Base-by-base conservation (phyloP, 2,113 vertebrate species). In the Semicossyphus pulcher region DNA sequence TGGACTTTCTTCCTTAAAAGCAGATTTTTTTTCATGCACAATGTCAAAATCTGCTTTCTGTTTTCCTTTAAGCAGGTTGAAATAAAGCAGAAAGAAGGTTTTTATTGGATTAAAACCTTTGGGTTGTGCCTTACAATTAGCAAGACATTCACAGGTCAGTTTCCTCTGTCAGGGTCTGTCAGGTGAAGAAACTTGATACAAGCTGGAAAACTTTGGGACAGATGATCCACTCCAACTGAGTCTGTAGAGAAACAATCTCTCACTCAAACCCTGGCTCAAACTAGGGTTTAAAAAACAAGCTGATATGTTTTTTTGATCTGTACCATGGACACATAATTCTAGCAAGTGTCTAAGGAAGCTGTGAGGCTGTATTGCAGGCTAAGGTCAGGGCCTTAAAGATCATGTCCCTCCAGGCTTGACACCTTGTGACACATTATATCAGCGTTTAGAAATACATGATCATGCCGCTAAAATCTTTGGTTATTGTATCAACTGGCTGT, bases 31-130 rank as follows among this genome's bases (percentile, higher is more conserved):
- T 84, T 42, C 20, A 54, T 51, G 56, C 20, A 39, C 45, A 32
- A 66, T 65, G 76, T 82, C 69, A 79, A 76, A 73, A 80, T 58
- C 45, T 34, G 14, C 47, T 56, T 34, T 41, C 39, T 66, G 37
- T 44, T 80, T 72, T 39, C 62, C 62, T 52, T 32, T 16, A 0
- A 26, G 20, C 37, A n/a, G 21, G 45, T 62, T 74, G 41, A 85
- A 80, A 78, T 45, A 65, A 45, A 73, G 31, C 56, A 70, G 78
- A 34, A 21, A 62, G 63, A 39, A 11, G 21, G 65, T 76, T 85
- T 84, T 75, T 39, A 57, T 70, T 85, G 78, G 75, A 82, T 66
- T 61, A 60, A 56, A 72, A 72, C 34, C 37, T 23, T 34, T 16
- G 25, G 31, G 36, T 53, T 78, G 57, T 69, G 49, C 76, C 41